Base-by-base conservation (phyloP, 2,797 vertebrate species). In the Galagoides demidoff region DNA sequence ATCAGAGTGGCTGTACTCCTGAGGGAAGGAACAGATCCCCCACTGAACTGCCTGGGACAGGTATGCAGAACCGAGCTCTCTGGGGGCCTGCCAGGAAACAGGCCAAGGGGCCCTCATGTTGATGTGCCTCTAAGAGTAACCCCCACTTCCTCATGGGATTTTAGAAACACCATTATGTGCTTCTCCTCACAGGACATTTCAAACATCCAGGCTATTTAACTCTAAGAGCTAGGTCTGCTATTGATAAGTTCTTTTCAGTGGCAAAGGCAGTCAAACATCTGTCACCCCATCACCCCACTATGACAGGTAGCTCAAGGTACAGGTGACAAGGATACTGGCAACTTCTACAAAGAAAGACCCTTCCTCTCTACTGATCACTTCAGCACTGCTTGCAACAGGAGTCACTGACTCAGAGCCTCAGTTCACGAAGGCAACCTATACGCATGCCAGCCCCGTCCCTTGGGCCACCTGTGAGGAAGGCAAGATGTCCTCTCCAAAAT, bases 41-140 rank as follows among this genome's bases (percentile, higher is more conserved):
- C 10, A 68, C 39, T 29, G 22, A 73, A 55, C 22, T 34, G 29
- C 59, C 84, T 27, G 55, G 64, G 11, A 49, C 57, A 55, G 43
- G 27, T 57, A 34, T 10, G 22, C 45, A 77, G 25, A 68, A 25
- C 20, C 7, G 1, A 11, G 16, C 25, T 37, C 11, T 66, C 43
- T 31, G 29, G 45, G 63, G 63, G 29, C 43, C 10, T 63, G 9
- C 37, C 52, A 19, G 19, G 59, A 73, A 39, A 25, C 3, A 4
- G 14, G 23, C 17, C 3, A 45, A 34, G 59, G 8, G 63, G 31
- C 22, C 39, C 52, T n/a, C 39, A 5, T 0, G 4, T 1, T 1
- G 6, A 43, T 7, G 16, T 25, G 23, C 37, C 52, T 76, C 19
- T 2, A 8, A 29, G 13, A 81, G 73, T 5, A 31, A 27, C 22